Evolutionary conservation across 2,888 invertebrate species (phyloP).

Genomic region (Lysandra bellargus): DNA sequence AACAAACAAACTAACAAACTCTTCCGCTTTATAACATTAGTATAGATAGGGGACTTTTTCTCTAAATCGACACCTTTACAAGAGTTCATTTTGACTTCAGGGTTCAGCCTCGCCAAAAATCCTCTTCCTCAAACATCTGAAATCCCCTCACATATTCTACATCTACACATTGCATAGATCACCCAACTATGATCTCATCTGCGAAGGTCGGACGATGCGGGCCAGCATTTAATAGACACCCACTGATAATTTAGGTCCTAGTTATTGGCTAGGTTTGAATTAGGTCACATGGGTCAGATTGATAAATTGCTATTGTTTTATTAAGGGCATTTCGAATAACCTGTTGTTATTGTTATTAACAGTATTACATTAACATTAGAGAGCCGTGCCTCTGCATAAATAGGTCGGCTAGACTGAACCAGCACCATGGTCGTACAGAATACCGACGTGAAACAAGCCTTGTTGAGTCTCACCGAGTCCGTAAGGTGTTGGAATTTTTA

Average conservation of each 20-base stretch:
- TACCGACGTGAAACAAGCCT: too few relatives aligned
- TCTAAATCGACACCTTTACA: too few relatives aligned
- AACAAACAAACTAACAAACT: too few relatives aligned
- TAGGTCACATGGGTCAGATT: conserved; percentile 1
- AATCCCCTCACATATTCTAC: not conserved
- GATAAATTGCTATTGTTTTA: not conserved
- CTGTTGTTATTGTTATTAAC: not conserved
- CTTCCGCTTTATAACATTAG: too few relatives aligned
- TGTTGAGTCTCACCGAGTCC: too few relatives aligned
- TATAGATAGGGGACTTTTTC: too few relatives aligned
- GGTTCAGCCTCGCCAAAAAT: not conserved
- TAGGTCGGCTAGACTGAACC: too few relatives aligned
- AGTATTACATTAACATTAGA: not conserved
- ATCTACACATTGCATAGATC: not conserved
- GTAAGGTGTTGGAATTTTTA: too few relatives aligned
- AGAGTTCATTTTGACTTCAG: too few relatives aligned
- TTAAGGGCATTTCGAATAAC: not conserved
- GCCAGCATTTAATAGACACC: not conserved
- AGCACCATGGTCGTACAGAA: too few relatives aligned
- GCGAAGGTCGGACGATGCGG: conserved; percentile 4
- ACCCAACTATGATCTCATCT: not conserved
- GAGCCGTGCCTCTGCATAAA: too few relatives aligned
- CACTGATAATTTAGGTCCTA: conserved; percentile 17
- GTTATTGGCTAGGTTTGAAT: conserved; percentile 15
- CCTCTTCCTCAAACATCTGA: not conserved